Evolutionary conservation across 2,113 vertebrate genomes (phyloP).

Genomic region (Ancistrus triradiatus): DNA sequence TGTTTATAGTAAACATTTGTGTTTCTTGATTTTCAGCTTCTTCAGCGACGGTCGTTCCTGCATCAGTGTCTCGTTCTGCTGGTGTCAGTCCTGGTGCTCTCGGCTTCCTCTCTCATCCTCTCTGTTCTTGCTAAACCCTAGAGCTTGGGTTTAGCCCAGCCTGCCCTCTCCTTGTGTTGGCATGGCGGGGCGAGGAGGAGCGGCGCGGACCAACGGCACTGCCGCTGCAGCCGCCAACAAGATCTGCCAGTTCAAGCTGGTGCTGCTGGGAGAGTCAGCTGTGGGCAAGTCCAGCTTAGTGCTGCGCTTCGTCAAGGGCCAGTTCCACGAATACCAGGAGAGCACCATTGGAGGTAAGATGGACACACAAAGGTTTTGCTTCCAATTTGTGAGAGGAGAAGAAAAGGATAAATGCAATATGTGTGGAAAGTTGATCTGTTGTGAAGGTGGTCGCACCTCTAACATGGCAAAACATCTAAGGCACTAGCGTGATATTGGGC

Average conservation of each 20-base stretch:
- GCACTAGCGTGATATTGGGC: too few relatives aligned
- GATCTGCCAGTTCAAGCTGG: conserved; percentile 98
- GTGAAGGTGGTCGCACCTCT: too few relatives aligned
- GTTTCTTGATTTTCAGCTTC: conserved; percentile 15
- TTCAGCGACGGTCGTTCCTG: not conserved
- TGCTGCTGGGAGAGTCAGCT: conserved; percentile 89
- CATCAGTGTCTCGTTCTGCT: not conserved
- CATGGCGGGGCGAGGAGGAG: conserved; percentile 93
- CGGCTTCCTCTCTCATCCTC: conserved; percentile 29
- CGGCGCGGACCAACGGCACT: conserved; percentile 84
- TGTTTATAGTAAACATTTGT: too few relatives aligned
- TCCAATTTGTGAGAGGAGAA: too few relatives aligned
- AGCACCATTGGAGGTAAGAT: conserved; percentile 94
- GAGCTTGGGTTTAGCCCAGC: conserved; percentile 19
- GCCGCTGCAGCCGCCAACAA: conserved; percentile 85
- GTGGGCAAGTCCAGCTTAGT: conserved; percentile 98
- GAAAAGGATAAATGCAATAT: too few relatives aligned
- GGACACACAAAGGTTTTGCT: too few relatives aligned
- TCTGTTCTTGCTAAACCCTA: conserved; percentile 1
- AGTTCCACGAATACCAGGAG: conserved; percentile 98
- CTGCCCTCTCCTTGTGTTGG: conserved; percentile 40
- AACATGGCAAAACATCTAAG: too few relatives aligned
- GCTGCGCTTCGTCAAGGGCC: conserved; percentile 96
- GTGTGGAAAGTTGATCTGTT: too few relatives aligned
- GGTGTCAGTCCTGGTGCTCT: not conserved